Base-by-base conservation (phyloP, 2,113 vertebrate species). In the Danionella cerebrum region DNA sequence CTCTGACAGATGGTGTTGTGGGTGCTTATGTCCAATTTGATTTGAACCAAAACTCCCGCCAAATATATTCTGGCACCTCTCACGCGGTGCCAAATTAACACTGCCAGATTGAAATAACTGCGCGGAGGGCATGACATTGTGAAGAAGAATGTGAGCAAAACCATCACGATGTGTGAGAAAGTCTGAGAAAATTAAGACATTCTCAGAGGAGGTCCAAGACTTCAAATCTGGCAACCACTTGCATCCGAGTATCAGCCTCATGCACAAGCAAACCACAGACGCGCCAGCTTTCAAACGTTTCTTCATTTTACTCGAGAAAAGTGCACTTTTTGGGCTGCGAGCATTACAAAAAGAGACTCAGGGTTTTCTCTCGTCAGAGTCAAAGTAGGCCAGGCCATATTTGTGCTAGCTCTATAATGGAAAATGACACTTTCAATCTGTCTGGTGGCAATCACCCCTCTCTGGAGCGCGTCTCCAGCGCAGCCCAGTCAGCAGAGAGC, bases 1-100 rank as follows among this genome's bases (percentile, higher is more conserved):
- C 78, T 82, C 80, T 85, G 84, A 88, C 88, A 89, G 88, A 89
- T 89, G 88, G 88, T 89, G 88, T 89, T 89, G 88, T 88, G 86
- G 88, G 83, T 89, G 87, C 87, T 89, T 88, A 89, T 88, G 87
- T 89, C 87, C 88, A 89, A 89, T 90, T 88, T 89, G 87, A 89
- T 89, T 90, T 90, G 86, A 89, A 89, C 88, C 87, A 89, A 87
- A 87, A 81, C 83, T 84, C 82, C 82, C 81, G 88, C 88, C 88
- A 89, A 88, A 86, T 88, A 84, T 85, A 86, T 86, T 88, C 86
- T 88, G 87, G 87, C 88, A 86, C 83, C 78, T 88, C 84, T 82
- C 79, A 75, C 79, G 59, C 79, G 67, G 71, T 82, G 86, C 84
- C 86, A 88, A 81, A 87, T 85, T 83, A 79, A 79, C 82, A 86